phyloP scores from a whole-genome alignment of 2,888 invertebrate genomes.

The Anorthoa munda region DNA sequence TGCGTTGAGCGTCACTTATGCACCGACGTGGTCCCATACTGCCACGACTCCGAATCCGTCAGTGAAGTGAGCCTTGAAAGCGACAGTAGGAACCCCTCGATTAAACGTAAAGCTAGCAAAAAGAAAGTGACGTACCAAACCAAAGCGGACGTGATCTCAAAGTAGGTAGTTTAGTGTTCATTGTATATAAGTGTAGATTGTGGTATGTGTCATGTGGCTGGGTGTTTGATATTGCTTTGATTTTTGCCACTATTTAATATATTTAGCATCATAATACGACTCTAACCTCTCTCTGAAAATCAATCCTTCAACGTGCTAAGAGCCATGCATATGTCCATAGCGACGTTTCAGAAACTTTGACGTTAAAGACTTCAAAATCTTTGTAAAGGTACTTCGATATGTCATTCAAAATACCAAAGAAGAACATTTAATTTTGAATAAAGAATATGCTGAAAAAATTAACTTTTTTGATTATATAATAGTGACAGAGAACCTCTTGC shows the following conservation, averaged over 20 bases:
- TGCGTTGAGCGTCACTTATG: constrained; percentile 81
- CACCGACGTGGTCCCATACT: constrained; percentile 75
- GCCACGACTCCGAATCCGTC: constrained; percentile 84
- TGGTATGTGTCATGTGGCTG: constrained; percentile 36
- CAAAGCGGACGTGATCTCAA: constrained; percentile 83
- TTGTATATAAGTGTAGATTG: constrained; percentile 51
- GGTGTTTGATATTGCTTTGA: constrained; percentile 36
- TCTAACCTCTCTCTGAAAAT: background rate
- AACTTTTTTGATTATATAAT: background rate
- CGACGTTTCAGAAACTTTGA: too few species aligned
- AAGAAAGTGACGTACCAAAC: constrained; percentile 87
- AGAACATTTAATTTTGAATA: background rate
- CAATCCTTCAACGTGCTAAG: too few species aligned
- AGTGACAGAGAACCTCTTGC: background rate
- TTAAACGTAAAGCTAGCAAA: constrained; percentile 77
- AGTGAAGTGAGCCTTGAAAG: constrained; percentile 87
- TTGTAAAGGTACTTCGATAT: background rate
- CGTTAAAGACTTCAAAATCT: background rate
- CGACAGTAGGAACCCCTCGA: constrained; percentile 84
- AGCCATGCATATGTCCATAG: background rate
- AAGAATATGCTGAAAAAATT: too few species aligned
- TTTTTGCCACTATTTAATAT: background rate
- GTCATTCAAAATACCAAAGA: background rate
- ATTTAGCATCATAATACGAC: background rate
- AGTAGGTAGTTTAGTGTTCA: constrained; percentile 64